Percentiles rank a stretch among this genome's conserved stretches.
phyloP scores from a whole-genome alignment of 2,888 invertebrate genomes.

The Pseudococcus jackbeardsleyi region DNA sequence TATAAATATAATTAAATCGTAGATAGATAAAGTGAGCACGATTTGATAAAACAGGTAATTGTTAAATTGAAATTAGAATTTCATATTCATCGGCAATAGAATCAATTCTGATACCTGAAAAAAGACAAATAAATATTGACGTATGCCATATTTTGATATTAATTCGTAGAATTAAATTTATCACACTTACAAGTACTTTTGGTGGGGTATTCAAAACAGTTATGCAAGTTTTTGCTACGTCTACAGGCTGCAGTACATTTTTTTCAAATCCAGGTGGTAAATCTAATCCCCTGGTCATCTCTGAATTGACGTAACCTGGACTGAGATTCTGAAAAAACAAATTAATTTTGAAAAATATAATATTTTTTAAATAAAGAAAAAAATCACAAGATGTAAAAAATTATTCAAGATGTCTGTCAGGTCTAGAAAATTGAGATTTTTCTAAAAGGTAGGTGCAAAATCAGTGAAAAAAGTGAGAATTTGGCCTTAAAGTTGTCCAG shows the following conservation, averaged over 20 bases:
- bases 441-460: too few relatives aligned
- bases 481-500: too few relatives aligned
- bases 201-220: not conserved
- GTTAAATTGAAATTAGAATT: not conserved
- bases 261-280: not conserved
- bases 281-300: not conserved
- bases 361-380: too few relatives aligned
- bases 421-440: too few relatives aligned
- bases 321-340: not conserved
- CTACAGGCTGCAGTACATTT: not conserved
- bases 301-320: not conserved
- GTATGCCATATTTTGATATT: too few relatives aligned
- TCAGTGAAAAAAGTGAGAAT: too few relatives aligned
- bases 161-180: not conserved
- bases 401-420: too few relatives aligned
- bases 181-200: not conserved
- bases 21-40: not conserved
- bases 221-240: not conserved
- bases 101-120: constrained; percentile 15
- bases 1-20: not conserved
- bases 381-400: too few relatives aligned
- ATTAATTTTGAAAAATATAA: too few relatives aligned
- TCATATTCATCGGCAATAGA: not conserved
- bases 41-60: too few relatives aligned
- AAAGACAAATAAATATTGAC: not conserved